Conservation (phyloP, 2,113 vertebrate species). For the Lota lota region DNA sequence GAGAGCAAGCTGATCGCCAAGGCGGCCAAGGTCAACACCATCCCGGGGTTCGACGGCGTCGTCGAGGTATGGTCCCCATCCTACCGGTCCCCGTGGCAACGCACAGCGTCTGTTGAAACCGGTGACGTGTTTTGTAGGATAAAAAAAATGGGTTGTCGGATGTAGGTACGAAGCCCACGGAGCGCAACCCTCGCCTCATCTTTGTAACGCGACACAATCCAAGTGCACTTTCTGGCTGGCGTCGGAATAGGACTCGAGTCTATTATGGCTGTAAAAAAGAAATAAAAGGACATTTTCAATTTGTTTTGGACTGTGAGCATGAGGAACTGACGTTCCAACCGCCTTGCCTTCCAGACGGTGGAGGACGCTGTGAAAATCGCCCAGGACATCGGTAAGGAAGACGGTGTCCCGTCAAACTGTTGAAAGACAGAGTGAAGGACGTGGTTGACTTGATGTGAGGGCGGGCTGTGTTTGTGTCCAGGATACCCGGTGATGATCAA, state of each 20-base stretch:
- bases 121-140: too few species aligned
- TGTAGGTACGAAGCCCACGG: too few species aligned
- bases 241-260: too few species aligned
- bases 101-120: too few species aligned
- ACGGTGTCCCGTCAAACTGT: background rate
- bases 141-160: too few species aligned
- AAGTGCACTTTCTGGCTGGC: too few species aligned
- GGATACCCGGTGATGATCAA: constrained; percentile 99
- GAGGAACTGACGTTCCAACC: background rate
- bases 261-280: too few species aligned
- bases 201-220: too few species aligned
- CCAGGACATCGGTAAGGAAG: constrained; percentile 87
- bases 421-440: too few species aligned
- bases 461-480: constrained; percentile 78
- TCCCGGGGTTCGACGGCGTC: constrained; percentile 96
- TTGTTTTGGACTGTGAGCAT: background rate
- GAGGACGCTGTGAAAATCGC: constrained; percentile 96
- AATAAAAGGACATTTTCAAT: too few species aligned
- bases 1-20: constrained; percentile 97
- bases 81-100: background rate
- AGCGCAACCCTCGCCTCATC: too few species aligned
- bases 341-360: constrained; percentile 81
- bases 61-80: constrained; percentile 79
- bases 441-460: background rate
- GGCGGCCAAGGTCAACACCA: constrained; percentile 93